These are phyloP conservation scores for Apteryx mantelli DNA, from an alignment of 2,113 vertebrate species.

Conservation along the genomic window DNA sequence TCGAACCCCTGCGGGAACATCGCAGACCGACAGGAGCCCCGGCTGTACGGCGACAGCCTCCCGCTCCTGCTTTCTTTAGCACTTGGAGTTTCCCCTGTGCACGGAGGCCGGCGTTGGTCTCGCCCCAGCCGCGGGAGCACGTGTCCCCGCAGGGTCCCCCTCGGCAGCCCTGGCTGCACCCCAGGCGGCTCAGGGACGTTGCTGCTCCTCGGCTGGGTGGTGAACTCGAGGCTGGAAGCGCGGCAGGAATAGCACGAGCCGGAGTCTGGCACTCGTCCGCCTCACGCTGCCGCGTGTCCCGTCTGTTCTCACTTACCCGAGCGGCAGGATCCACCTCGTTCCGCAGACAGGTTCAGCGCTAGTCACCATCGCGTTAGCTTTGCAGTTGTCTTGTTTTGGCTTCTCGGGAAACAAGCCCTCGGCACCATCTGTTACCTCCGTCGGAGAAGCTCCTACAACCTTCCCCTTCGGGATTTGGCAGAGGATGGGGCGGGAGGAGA, in stretches of 20 bases:
- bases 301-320: not conserved
- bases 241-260: not conserved
- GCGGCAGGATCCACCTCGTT: not conserved
- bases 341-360: rapidly evolving
- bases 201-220: too few relatives aligned
- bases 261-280: not conserved
- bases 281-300: not conserved
- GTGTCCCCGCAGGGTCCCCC: not conserved
- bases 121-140: too few relatives aligned
- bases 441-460: not conserved
- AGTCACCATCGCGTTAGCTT: rapidly evolving
- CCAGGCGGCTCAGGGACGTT: not conserved
- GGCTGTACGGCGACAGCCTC: too few relatives aligned
- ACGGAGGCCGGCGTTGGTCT: too few relatives aligned
- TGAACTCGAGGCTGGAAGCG: rapidly evolving
- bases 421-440: not conserved
- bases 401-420: not conserved
- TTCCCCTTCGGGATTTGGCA: not conserved
- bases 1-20: too few relatives aligned
- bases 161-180: too few relatives aligned
- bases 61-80: too few relatives aligned
- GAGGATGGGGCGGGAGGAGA: not conserved
- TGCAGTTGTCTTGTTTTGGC: not conserved
- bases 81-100: too few relatives aligned
- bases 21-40: too few relatives aligned